Base-by-base conservation (phyloP, 1,140 invertebrate species). In the Pseudomyrmex flavicornis region DNA sequence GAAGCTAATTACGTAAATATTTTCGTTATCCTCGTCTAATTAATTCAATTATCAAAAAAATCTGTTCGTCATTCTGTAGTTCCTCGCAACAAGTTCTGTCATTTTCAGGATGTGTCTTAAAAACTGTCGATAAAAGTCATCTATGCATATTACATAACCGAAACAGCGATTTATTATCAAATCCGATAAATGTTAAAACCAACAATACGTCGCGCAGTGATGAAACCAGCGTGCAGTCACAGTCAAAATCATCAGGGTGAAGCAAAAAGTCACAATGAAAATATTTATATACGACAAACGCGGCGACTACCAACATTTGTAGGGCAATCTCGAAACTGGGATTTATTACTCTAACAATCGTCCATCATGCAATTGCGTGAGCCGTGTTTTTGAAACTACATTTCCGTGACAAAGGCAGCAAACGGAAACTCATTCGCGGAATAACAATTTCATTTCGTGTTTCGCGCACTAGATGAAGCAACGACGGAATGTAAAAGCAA, bases 361-460 rank as follows among this genome's bases (percentile, higher is more conserved):
- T 70, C 15, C 56, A 72, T 80, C 65, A 58, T 26, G 35, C 63
- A 68, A 68, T 66, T n/a, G 26, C 13, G 26, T n/a, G 13, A 15
- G 44, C 13, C 20, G 35, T 80, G 72, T 80, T 80, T 80, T 72
- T 58, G 15, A 3, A 80, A 80, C 26, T 46, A 15, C 20, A 72
- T 70, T 70, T 50, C 22, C 20, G 44, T 44, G 44, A 9, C 35
- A 59, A 58, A 70, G 58, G 65, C 68, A 48, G 65, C 52, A 59
- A 70, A 26, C 35, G 44, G 15, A 70, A 79, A 70, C 15, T 48
- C 54, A 70, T 72, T 48, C 76, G 44, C 44, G 12, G 22, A 46
- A 54, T 80, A 80, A 80, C 76, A 80, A 22, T 80, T 80, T 72
- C n/a, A 72, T 80, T 72, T 72, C 54, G 35, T 44, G 76, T 50